Conservation (phyloP, 2,888 invertebrate species). For the Oxycera nigricornis region DNA sequence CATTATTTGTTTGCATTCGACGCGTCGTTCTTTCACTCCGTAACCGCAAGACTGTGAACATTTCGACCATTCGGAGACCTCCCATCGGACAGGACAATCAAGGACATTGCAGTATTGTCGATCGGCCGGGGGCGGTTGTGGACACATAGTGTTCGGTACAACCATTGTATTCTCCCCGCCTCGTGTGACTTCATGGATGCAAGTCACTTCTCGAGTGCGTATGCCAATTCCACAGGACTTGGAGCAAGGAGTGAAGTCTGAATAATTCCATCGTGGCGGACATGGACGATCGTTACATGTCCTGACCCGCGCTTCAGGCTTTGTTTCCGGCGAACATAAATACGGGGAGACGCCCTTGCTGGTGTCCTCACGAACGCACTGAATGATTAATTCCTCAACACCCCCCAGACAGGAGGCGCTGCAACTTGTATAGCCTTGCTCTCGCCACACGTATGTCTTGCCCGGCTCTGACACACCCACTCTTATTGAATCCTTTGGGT, state of each 20-base stretch:
- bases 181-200: constrained; percentile 74
- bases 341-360: constrained; percentile 86
- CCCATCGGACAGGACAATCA: constrained; percentile 93
- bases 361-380: constrained; percentile 86
- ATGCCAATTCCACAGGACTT: constrained; percentile 94
- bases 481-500: constrained; percentile 63
- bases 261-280: constrained; percentile 92
- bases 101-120: constrained; percentile 90
- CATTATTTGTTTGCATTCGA: constrained; percentile 90
- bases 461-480: constrained; percentile 78
- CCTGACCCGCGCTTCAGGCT: constrained; percentile 86
- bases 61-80: constrained; percentile 85
- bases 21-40: constrained; percentile 82
- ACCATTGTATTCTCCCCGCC: constrained; percentile 88
- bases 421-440: constrained; percentile 90
- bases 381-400: constrained; percentile 84
- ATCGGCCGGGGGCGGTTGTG: constrained; percentile 87
- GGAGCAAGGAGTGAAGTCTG: constrained; percentile 88
- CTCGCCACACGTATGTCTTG: constrained; percentile 87
- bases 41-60: constrained; percentile 93
- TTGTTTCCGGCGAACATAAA: constrained; percentile 84
- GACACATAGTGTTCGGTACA: constrained; percentile 91
- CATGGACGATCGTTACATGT: constrained; percentile 96
- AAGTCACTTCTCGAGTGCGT: constrained; percentile 80
- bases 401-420: constrained; percentile 93